Evolutionary conservation across 2,888 invertebrate genomes (phyloP).

Genomic region (Merodon equestris): DNA sequence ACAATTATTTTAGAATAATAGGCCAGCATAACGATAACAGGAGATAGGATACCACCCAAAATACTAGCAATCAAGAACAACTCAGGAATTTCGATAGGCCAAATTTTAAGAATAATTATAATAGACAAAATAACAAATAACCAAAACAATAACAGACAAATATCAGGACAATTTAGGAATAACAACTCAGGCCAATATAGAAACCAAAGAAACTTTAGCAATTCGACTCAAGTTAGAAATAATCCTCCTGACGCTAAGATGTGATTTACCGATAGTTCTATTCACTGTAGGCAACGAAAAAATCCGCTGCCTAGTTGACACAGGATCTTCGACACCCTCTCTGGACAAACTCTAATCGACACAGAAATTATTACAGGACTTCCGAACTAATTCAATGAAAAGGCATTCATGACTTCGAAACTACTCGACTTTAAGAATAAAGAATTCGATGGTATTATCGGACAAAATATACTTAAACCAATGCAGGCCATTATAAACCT

Average conservation of each 20-base stretch:
- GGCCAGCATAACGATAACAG: too few species aligned
- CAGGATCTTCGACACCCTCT: slow-evolving; percentile 1
- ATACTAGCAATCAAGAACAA: neutral
- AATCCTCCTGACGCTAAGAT: neutral
- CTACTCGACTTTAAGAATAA: neutral
- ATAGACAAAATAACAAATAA: neutral
- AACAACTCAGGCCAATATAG: slow-evolving; percentile 1
- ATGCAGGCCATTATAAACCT: neutral
- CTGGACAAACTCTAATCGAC: neutral
- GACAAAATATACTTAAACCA: neutral
- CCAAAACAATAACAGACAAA: neutral
- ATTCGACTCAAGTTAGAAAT: neutral
- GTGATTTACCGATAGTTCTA: neutral
- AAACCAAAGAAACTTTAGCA: neutral
- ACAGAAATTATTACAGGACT: slow-evolving; percentile 1
- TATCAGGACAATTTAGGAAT: slow-evolving; percentile 1
- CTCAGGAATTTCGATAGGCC: neutral
- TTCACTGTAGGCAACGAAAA: neutral
- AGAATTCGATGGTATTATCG: neutral
- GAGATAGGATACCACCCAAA: neutral
- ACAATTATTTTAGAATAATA: too few species aligned
- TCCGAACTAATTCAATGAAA: neutral
- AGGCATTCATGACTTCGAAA: neutral
- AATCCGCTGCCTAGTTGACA: neutral
- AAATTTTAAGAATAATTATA: neutral